phyloP scores from a whole-genome alignment of 2,113 vertebrate genomes.

The Ophiodon elongatus region DNA sequence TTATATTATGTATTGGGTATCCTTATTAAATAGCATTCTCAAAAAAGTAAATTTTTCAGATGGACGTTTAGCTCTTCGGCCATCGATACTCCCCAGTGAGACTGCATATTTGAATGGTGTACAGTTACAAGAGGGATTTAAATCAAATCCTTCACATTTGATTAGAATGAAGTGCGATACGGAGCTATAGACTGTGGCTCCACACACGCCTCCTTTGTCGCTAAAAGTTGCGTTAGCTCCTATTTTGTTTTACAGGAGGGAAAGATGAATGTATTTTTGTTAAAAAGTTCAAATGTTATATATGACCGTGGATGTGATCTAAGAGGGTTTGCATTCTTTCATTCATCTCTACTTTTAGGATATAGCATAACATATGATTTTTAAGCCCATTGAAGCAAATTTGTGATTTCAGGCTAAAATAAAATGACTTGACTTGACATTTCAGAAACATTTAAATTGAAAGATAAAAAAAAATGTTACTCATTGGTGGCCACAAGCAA shows the following conservation, averaged over 20 bases:
- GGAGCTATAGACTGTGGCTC: background rate
- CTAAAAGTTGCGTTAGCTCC: background rate
- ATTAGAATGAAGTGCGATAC: background rate
- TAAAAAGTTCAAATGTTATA: background rate
- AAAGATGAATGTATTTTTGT: background rate
- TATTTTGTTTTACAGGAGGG: background rate
- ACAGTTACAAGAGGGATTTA: background rate
- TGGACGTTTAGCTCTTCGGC: no score
- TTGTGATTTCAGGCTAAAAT: constrained; percentile 1
- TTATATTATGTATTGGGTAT: no score
- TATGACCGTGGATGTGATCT: background rate
- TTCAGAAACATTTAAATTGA: constrained; percentile 6
- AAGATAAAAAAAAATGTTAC: background rate
- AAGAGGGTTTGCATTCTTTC: background rate
- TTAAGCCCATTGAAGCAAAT: background rate
- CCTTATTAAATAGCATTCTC: no score
- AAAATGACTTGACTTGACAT: background rate
- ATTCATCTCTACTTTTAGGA: background rate
- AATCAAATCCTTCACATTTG: background rate
- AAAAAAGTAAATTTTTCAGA: no score
- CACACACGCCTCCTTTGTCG: no score
- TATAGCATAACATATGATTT: background rate
- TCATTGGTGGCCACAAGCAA: background rate
- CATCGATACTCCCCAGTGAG: background rate
- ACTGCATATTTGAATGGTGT: background rate